Base-by-base conservation (phyloP, 2,888 invertebrate genomes). In the Criorhina ranunculi region DNA sequence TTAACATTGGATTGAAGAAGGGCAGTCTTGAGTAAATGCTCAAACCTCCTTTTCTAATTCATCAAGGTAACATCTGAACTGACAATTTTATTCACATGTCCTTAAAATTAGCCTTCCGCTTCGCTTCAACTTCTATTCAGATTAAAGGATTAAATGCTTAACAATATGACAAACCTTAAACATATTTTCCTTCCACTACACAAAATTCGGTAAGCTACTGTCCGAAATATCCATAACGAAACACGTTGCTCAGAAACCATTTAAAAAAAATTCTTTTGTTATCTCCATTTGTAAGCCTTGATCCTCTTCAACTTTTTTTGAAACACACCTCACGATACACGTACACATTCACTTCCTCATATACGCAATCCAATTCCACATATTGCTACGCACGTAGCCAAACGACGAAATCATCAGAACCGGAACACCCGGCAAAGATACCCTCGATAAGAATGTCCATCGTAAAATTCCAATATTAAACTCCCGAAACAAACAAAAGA, bases 381-480 rank as follows among this genome's bases (percentile, higher is more conserved):
- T 67, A 60, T 60, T 33, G 67, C 15, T 46, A 67, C 73, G 62
- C 57, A 83, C 83, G 57, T 73, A 69, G 64, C 73, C 76, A 83
- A 78, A 55, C 57, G 51, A 69, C 62, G 57, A 51, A 51, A 79
- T 83, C 79, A 83, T 83, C 83, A 83, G 79, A 83, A 81, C 51
- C 70, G 44, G 42, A 62, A 59, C 46, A 59, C 55, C 80, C 67
- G 19, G 75, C 67, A 83, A 83, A 69, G 67, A 62, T 57, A 72
- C 62, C 79, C 73, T 49, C 62, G 83, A 83, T 83, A 83, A 83
- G 83, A 75, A 79, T 79, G 67, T 69, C 67, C 73, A 69, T 79
- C 83, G 79, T 83, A 83, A 83, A 83, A 83, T 75, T 73, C 79
- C 79, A 79, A 83, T 79, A 83, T 79, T 83, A 78, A 83, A 67